Evolutionary conservation across 2,113 vertebrate species (phyloP).

Genomic region (Tragelaphus buxtoni): DNA sequence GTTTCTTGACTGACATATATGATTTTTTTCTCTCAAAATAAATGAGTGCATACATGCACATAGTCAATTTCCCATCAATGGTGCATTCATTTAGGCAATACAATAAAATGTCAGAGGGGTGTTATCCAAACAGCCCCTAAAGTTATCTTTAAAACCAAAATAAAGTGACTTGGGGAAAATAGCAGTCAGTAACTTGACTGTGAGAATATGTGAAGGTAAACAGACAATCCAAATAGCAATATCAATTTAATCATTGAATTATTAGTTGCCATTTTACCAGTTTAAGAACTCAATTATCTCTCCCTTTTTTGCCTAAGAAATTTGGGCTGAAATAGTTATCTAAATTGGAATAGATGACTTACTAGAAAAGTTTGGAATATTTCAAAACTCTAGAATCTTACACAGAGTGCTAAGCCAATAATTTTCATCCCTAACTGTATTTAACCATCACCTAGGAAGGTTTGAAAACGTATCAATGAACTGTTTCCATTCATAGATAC

Average conservation of each 20-base stretch:
- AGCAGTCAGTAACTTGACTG: not conserved
- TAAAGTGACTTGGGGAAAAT: not conserved
- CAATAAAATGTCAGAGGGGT: not conserved
- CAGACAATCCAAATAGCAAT: not conserved
- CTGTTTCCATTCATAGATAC: not conserved
- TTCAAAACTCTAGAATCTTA: not conserved
- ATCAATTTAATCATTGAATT: not conserved
- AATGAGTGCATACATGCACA: not conserved
- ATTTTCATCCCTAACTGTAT: not conserved
- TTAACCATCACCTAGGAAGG: too few relatives aligned
- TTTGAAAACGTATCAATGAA: not conserved
- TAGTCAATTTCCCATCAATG: not conserved
- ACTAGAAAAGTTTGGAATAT: not conserved
- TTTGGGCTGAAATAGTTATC: not conserved
- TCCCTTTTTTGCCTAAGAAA: not conserved
- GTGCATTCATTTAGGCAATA: not conserved
- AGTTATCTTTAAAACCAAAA: slow-evolving; percentile 42
- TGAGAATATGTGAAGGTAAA: not conserved
- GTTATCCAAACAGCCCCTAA: slow-evolving; percentile 2
- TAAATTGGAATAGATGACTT: not conserved
- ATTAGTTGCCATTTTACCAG: not conserved
- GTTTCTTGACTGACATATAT: slow-evolving; percentile 45
- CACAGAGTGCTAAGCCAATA: not conserved
- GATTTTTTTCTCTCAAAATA: not conserved
- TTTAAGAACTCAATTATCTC: not conserved